Conservation (phyloP, 2,113 vertebrate species). For the Ifrita kowaldi region DNA sequence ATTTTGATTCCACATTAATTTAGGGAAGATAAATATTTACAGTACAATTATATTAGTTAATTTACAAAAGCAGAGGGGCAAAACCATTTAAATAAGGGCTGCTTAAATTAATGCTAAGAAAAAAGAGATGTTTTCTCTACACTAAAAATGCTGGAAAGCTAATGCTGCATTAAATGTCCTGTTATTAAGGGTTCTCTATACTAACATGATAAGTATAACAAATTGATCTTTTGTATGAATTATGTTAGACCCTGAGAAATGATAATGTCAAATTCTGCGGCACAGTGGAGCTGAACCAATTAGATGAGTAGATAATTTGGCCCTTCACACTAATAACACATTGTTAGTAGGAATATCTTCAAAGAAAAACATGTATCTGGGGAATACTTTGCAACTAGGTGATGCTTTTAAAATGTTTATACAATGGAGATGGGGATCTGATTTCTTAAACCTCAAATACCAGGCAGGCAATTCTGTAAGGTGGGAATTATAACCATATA, state of each 20-base stretch:
- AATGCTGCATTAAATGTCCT: constrained; percentile 28
- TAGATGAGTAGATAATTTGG: constrained; percentile 54
- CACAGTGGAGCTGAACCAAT: constrained; percentile 53
- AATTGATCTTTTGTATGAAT: constrained; percentile 55
- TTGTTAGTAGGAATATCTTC: constrained; percentile 24
- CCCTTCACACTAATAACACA: constrained; percentile 25
- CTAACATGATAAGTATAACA: constrained; percentile 37
- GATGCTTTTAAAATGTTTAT: constrained; percentile 27
- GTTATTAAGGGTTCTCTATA: constrained; percentile 34
- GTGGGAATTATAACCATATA: neutral
- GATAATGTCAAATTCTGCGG: constrained; percentile 29
- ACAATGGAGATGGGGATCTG: neutral
- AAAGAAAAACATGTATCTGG: constrained; percentile 35
- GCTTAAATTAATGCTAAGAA: constrained; percentile 10
- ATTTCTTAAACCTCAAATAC: constrained; percentile 20
- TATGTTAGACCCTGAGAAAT: constrained; percentile 54
- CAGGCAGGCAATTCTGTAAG: neutral
- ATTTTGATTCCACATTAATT: constrained; percentile 47
- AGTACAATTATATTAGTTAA: constrained; percentile 30
- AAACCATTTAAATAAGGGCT: constrained; percentile 14
- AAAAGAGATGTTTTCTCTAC: neutral
- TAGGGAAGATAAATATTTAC: constrained; percentile 59
- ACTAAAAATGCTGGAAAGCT: constrained; percentile 14
- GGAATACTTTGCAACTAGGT: constrained; percentile 34
- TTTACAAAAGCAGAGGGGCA: constrained; percentile 38